Base-by-base conservation (phyloP, 2,797 vertebrate genomes). In the Sarcophilus harrisii region DNA sequence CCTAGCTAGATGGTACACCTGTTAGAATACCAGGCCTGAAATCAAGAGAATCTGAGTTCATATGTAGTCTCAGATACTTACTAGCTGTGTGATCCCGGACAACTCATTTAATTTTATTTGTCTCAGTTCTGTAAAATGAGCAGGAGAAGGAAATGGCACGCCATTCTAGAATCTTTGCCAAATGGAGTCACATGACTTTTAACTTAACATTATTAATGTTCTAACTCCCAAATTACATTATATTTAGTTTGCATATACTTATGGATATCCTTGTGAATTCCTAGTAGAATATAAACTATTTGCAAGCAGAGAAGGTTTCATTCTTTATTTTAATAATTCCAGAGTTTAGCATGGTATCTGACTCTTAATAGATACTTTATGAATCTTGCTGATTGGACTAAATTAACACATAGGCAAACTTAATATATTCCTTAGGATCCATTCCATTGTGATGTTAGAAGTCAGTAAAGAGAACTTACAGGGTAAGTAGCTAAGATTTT, bases 331-430 rank as follows among this genome's bases (percentile, higher is more conserved):
- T 73, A 18, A 73, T 24, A 21, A 73, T 24, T 3, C n/a, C 18
- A 73, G 66, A 38, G n/a, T 24, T n/a, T 38, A 73, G 5, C 66
- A 73, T 73, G 16, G 66, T 38, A 21, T 38, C 2, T 73, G 62
- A 73, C 62, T 73, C 32, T 16, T 66, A 73, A 6, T 21, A n/a
- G n/a, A n/a, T 6, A 38, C n/a, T 73, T 94, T 90, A 93, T 21
- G 29, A 49, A 29, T 55, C 92, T 96, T 93, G 92, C 28, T 62
- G 93, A 73, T 54, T 96, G 18, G 66, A 18, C 95, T 97, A 96
- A 97, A 98, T 97, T 96, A 97, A 94, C 95, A 95, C 12, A 58
- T 29, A 54, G 60, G 45, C n/a, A 90, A 93, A 93, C 96, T 95
- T 90, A 94, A 96, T 96, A 2, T 6, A 96, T 73, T 58, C 89